A percentile compares a stretch with the other conserved stretches of the same genome.
Evolutionary conservation across 2,113 vertebrate species (phyloP).

Genomic region (Odocoileus virginianus): DNA sequence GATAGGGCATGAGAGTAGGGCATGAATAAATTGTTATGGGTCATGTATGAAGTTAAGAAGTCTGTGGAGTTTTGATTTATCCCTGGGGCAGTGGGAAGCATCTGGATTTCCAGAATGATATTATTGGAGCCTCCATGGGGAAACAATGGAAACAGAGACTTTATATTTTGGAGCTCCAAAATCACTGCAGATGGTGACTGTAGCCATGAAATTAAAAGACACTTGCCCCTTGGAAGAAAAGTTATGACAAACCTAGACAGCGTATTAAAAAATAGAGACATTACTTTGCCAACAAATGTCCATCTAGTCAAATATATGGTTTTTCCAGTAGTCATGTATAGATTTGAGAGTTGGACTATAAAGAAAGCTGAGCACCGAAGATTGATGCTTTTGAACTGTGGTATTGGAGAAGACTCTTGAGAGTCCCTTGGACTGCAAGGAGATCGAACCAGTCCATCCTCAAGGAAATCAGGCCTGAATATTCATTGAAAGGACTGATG

Average conservation of each 20-base stretch:
- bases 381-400: neutral
- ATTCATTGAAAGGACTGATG: neutral
- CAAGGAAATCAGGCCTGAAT: neutral
- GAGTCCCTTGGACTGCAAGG: neutral
- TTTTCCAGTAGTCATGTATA: neutral
- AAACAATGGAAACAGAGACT: neutral
- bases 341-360: neutral
- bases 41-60: neutral
- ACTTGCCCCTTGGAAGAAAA: neutral
- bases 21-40: neutral
- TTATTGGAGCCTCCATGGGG: neutral
- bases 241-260: neutral
- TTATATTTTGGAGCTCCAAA: neutral
- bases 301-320: neutral
- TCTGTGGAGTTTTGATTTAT: neutral
- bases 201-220: neutral
- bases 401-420: neutral
- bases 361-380: rapidly evolving
- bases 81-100: neutral
- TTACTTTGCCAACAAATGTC: neutral
- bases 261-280: neutral
- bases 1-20: neutral
- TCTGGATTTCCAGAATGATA: neutral
- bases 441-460: neutral
- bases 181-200: neutral